Conservation (phyloP, 2,113 vertebrate genomes). For the Rhagologus leucostigma region DNA sequence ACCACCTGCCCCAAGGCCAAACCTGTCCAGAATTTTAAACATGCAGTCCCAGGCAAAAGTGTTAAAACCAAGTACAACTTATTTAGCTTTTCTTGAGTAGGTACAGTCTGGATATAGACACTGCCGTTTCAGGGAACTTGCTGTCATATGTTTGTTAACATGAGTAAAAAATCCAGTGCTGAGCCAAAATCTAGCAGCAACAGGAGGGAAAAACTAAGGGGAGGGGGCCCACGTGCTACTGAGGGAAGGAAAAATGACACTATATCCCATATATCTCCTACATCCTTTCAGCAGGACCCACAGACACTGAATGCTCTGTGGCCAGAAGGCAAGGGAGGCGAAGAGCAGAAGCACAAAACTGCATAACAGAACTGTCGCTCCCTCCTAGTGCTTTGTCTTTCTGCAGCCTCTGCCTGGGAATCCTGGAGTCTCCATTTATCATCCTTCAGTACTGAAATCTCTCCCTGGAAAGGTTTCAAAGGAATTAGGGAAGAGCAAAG, state of each 20-base stretch:
- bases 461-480: neutral
- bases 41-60: neutral
- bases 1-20: neutral
- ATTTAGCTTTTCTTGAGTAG: neutral
- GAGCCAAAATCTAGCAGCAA: neutral
- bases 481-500: slow-evolving; percentile 19
- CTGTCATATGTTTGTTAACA: neutral
- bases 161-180: neutral
- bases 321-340: neutral
- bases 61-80: neutral
- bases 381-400: neutral
- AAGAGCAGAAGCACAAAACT: neutral
- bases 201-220: neutral
- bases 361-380: rapidly evolving
- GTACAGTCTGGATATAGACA: neutral
- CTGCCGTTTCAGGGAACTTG: neutral
- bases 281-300: neutral
- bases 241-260: neutral
- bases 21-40: slow-evolving; percentile 35
- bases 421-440: neutral
- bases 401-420: neutral
- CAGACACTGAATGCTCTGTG: neutral
- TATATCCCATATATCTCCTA: neutral
- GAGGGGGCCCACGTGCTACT: neutral
- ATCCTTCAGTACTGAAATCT: neutral